Conservation (phyloP, 1,140 invertebrate species). For the Drosophila pachea region DNA sequence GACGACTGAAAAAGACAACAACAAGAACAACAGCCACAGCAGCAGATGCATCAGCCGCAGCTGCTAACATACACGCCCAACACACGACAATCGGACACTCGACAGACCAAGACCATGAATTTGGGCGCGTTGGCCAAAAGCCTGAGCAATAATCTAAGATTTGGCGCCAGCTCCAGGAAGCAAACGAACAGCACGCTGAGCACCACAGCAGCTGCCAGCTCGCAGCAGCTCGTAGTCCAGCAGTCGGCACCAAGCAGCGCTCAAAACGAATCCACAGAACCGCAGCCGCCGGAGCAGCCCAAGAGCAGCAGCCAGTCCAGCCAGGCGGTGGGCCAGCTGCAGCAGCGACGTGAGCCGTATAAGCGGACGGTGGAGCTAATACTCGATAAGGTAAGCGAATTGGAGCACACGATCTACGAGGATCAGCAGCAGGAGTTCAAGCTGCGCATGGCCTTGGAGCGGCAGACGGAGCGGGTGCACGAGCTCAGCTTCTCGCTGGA, state of each 20-base stretch:
- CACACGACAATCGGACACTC: constrained; percentile 29
- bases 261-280: background rate
- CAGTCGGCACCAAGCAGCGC: no score
- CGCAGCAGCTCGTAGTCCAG: no score
- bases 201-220: background rate
- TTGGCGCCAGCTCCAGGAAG: constrained; percentile 23
- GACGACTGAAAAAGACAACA: constrained; percentile 29
- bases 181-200: background rate
- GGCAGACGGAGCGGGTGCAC: constrained; percentile 54
- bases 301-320: constrained; percentile 1
- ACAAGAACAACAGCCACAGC: constrained; percentile 1
- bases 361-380: constrained; percentile 53
- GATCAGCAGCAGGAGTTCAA: constrained; percentile 68
- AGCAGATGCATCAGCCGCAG: background rate
- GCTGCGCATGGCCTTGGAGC: constrained; percentile 57
- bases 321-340: constrained; percentile 11
- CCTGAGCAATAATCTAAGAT: constrained; percentile 48
- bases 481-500: constrained; percentile 59
- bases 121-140: constrained; percentile 53
- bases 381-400: constrained; percentile 51
- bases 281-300: background rate
- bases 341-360: constrained; percentile 25
- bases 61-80: background rate
- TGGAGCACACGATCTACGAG: constrained; percentile 66
- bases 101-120: constrained; percentile 55